Base-by-base conservation (phyloP, 2,888 invertebrate species). In the Cremastinae sp. region DNA sequence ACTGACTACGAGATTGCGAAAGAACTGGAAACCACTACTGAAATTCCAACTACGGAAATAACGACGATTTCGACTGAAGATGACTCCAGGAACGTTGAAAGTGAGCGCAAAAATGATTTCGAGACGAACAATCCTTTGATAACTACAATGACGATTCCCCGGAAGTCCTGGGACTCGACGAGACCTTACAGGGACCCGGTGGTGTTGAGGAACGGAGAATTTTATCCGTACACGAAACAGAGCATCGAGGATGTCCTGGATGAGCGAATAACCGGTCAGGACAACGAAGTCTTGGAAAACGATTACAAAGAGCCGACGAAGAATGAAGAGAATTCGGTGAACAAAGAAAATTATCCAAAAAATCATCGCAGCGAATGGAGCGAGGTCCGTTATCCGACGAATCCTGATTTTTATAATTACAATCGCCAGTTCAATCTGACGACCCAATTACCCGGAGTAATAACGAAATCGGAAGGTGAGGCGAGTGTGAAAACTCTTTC, bases 151-250 rank as follows among this genome's bases (percentile, higher is more conserved):
- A 75, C 64, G 16, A 66, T 75, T 7, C 79, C 80, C 2, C 2
- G 90, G 90, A 51, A 87, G 90, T 79, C 78, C 71, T 55, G 83
- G 87, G 91, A 61, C 84, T 81, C 78, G 83, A 87, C 78, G 82
- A 90, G 75, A 87, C 86, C 85, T 87, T 85, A 76, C 90, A 83
- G 86, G 89, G 87, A 82, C 87, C 78, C 80, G 85, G 76, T 84
- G 83, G 71, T 80, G 87, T 78, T 83, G 83, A 55, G 87, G 83
- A 72, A 82, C 88, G 65, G 90, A 90, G 76, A 91, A 89, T 82
- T 86, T n/a, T 5, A 53, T 86, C 82, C 81, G 88, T 45, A 65
- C 14, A 58, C 65, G 12, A 68, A 66, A 7, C 35, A 71, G 0
- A 77, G 82, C 8, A 73, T 73, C 79, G 74, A 79, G 69, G 78